Base-by-base conservation (phyloP, 2,797 vertebrate genomes). In the Acipenser oxyrinchus region DNA sequence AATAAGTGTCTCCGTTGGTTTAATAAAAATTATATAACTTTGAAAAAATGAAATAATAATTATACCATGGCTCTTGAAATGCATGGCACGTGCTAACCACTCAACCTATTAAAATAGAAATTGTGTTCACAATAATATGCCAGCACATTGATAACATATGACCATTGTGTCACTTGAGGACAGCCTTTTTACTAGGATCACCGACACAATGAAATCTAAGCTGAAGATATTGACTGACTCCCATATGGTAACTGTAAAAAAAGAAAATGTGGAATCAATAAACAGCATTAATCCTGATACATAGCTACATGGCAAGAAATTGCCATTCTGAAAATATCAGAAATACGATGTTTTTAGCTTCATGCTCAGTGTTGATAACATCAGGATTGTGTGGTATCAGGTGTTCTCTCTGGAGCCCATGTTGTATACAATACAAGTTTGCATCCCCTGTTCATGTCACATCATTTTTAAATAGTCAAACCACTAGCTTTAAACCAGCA, bases 1-100 rank as follows among this genome's bases (percentile, higher is more conserved):
- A 89, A 87, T 77, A 83, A 81, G 79, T 81, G 83, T 82, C 84
- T 64, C 68, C 50, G 62, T 69, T 48, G 48, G 60, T 69, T 71
- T 68, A 62, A 72, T 74, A 74, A 69, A 55, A 65, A 57, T 72
- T 71, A 74, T 66, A 69, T 53, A 68, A 73, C 62, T 52, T 67
- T 67, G 73, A 67, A 77, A 37, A 37, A 76, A 77, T 72, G 73
- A 78, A 78, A 77, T 76, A 76, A 78, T 74, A 78, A 79, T 74
- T 80, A 74, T 75, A 73, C 68, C 71, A 68, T 70, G 71, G 74
- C 75, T 76, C 76, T 77, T 74, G 74, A 71, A 71, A 75, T 68
- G 72, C 76, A 68, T 78, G 78, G 79, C 79, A 79, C 75, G 72
- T 76, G 78, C 74, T 72, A 79, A 84, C 79, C 81, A 78, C 71